Base-by-base conservation (phyloP, 2,797 vertebrate species). In the Pangasius larnaudii region DNA sequence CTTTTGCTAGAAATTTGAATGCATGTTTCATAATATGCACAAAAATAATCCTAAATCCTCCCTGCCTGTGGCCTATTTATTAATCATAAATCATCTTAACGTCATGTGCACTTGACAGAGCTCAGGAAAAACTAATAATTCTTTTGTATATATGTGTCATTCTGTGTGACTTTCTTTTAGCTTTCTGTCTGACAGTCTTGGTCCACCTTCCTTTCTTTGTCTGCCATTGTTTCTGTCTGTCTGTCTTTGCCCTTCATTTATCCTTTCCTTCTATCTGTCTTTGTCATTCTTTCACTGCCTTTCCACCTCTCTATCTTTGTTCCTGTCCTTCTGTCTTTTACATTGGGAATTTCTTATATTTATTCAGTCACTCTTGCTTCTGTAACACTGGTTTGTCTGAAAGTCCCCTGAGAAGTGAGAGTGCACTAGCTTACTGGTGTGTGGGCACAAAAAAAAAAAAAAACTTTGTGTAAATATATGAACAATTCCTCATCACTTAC, bases 351-450 rank as follows among this genome's bases (percentile, higher is more conserved):
- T 39, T 59, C 9, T 27, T 36, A 58, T 33, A 58, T 58, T 36
- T 36, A 5, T 36, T 79, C 30, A 36, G 5, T 81, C 56, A 27
- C 33, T 59, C 33, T 61, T 42, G 36, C 22, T 16, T 80, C 18
- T 42, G 22, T n/a, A 81, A 27, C 56, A 81, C 56, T 81, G 56
- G 56, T 2, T 61, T 16, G 36, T 42, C 22, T 27, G 56, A 59
- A 81, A 81, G 56, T 81, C 56, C 30, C 33, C 56, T 39, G 56
- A 61, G 79, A 81, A 61, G 33, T 79, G 77, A 58, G 30, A 80
- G 30, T 58, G 53, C 53, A 58, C 77, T 36, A 13, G 9, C 10
- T 13, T 56, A 18, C 75, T 19, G n/a, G 16, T 56, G 75, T 16
- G 3, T 30, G 10, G 9, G 18, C 75, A 78, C 49, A 56, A 33